These are phyloP conservation scores for Catagonus wagneri DNA, from an alignment of 2,113 vertebrate species.

Conservation along the genomic window DNA sequence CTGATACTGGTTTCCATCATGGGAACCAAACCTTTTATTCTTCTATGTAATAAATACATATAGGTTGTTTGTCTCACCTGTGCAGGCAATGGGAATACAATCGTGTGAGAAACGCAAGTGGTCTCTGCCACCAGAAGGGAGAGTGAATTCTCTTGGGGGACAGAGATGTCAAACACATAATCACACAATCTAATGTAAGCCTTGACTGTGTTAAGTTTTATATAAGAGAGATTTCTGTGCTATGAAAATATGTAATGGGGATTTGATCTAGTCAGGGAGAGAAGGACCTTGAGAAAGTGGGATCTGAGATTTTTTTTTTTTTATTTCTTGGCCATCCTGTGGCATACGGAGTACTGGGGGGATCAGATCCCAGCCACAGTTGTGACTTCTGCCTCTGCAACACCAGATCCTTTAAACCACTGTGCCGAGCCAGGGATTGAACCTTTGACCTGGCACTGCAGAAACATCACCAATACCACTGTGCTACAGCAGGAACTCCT, in stretches of 20 bases:
- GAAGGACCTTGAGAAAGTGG: not conserved
- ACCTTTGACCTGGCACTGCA: too few species aligned
- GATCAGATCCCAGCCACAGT: too few species aligned
- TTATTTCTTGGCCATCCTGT: too few species aligned
- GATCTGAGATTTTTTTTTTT: not conserved
- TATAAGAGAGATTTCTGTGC: not conserved
- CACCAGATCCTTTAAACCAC: too few species aligned
- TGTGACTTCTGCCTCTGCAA: too few species aligned
- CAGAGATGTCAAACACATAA: not conserved
- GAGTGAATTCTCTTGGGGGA: too few species aligned
- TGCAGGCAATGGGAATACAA: not conserved
- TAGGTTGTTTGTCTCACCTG: not conserved
- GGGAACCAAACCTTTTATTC: not conserved
- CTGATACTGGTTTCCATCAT: not conserved
- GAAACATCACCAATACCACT: too few species aligned
- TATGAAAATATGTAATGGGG: not conserved
- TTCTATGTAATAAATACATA: not conserved
- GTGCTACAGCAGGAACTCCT: not conserved
- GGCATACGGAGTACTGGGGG: too few species aligned
- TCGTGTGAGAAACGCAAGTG: not conserved
- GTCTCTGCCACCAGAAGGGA: too few species aligned
- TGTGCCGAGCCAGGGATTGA: too few species aligned
- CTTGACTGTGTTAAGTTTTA: not conserved
- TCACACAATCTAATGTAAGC: not conserved
- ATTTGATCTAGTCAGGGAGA: not conserved